A percentile compares a stretch with the other conserved stretches of the same genome.
Conservation (phyloP, 2,888 invertebrate species). For the Nomada fabriciana region DNA sequence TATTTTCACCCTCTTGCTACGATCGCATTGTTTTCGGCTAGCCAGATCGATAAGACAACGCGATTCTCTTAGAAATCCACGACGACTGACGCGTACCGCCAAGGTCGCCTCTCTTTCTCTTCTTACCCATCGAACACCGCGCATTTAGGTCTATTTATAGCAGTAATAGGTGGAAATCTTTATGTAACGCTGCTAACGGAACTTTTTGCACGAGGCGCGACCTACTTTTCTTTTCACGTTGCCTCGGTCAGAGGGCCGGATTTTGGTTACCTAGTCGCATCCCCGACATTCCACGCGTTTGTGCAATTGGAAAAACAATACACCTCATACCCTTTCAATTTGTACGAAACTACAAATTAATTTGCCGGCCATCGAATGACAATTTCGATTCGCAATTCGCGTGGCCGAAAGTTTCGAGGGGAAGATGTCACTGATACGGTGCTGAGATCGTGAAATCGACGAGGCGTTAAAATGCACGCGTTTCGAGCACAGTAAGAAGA, state of each 20-base stretch:
- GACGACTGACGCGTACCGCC: constrained; percentile 15
- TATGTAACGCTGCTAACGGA: constrained; percentile 43
- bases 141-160: constrained; percentile 55
- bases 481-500: too few relatives aligned
- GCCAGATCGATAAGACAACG: background rate
- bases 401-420: too few relatives aligned
- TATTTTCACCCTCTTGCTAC: background rate
- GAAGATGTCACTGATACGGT: too few relatives aligned
- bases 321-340: too few relatives aligned
- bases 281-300: constrained; percentile 25
- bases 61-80: constrained; percentile 22
- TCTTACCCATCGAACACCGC: constrained; percentile 29
- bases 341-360: too few relatives aligned
- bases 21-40: background rate
- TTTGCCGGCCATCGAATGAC: too few relatives aligned
- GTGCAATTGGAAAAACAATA: too few relatives aligned
- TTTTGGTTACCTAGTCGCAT: constrained; percentile 33
- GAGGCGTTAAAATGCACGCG: too few relatives aligned
- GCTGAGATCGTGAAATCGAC: too few relatives aligned
- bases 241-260: constrained; percentile 19
- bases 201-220: constrained; percentile 40
- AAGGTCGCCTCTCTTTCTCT: constrained; percentile 40
- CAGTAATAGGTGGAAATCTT: constrained; percentile 54
- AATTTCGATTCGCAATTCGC: too few relatives aligned
- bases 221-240: constrained; percentile 28